Conservation (phyloP, 2,113 vertebrate species). For the Poeciliopsis prolifica region DNA sequence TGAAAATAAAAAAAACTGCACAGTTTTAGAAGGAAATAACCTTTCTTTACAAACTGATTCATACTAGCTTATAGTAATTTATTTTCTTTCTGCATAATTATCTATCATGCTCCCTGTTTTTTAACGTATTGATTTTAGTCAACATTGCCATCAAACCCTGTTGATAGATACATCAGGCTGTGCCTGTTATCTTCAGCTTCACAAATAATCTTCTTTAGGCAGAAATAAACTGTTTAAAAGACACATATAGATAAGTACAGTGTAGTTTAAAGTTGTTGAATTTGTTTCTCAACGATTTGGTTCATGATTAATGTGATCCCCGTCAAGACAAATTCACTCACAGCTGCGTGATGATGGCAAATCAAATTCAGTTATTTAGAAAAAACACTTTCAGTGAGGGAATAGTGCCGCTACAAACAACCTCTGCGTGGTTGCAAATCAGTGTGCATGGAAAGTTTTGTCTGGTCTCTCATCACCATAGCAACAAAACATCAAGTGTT, state of each 20-base stretch:
- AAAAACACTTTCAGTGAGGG: background rate
- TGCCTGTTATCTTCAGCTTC: background rate
- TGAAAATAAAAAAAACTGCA: background rate
- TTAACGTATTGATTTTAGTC: background rate
- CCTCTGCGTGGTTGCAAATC: conserved; percentile 32
- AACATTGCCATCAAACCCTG: background rate
- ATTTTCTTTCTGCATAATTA: background rate
- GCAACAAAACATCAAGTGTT: conserved; percentile 58
- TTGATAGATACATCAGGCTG: background rate
- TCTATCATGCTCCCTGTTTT: background rate
- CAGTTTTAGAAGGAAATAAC: background rate
- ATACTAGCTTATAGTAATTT: too few relatives aligned
- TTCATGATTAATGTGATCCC: background rate
- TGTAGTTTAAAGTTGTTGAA: background rate
- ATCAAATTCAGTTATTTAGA: background rate
- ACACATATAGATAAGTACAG: background rate
- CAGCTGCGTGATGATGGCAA: background rate
- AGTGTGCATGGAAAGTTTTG: conserved; percentile 42
- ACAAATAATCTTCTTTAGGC: background rate
- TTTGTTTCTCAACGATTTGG: background rate
- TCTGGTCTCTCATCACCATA: conserved; percentile 50
- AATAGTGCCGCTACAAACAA: conserved; percentile 20
- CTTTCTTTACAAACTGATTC: background rate
- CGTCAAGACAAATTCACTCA: background rate
- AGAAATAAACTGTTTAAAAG: background rate